These are phyloP conservation scores for Erpornis zantholeuca DNA, from an alignment of 2,113 vertebrate species.

Conservation along the genomic window DNA sequence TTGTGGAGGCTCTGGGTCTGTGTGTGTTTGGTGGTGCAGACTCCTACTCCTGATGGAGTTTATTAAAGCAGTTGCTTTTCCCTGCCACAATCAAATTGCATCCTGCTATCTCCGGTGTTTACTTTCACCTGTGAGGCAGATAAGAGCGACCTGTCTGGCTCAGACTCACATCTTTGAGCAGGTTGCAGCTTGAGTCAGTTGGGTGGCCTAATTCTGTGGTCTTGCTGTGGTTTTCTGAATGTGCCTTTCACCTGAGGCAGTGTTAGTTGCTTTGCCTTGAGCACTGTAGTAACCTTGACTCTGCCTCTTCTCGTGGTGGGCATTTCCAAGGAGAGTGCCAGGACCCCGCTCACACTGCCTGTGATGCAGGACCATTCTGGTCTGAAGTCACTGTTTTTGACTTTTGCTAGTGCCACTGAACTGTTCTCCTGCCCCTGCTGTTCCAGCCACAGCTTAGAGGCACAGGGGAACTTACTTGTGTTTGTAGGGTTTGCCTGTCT, in stretches of 20 bases:
- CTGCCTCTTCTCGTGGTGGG: rapidly evolving
- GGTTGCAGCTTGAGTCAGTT: background rate
- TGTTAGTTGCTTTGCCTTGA: background rate
- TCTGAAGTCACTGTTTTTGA: background rate
- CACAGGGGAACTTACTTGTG: background rate
- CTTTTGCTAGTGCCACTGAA: background rate
- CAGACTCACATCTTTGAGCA: background rate
- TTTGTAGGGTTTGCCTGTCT: background rate
- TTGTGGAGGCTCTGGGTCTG: background rate
- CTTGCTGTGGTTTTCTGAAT: background rate
- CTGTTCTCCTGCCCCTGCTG: background rate
- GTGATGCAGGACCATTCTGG: background rate
- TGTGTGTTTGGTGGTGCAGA: background rate
- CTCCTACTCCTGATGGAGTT: background rate
- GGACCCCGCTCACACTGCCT: background rate
- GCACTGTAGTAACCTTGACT: rapidly evolving
- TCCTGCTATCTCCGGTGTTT: background rate
- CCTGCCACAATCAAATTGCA: background rate
- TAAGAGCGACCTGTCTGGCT: background rate
- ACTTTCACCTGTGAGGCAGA: background rate
- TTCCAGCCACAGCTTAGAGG: background rate
- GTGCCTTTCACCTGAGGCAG: background rate
- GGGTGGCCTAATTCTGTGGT: background rate
- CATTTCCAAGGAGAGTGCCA: rapidly evolving
- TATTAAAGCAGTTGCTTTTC: background rate